Evolutionary conservation across 2,888 invertebrate species (phyloP).

Genomic region (Allolobophora icterica): DNA sequence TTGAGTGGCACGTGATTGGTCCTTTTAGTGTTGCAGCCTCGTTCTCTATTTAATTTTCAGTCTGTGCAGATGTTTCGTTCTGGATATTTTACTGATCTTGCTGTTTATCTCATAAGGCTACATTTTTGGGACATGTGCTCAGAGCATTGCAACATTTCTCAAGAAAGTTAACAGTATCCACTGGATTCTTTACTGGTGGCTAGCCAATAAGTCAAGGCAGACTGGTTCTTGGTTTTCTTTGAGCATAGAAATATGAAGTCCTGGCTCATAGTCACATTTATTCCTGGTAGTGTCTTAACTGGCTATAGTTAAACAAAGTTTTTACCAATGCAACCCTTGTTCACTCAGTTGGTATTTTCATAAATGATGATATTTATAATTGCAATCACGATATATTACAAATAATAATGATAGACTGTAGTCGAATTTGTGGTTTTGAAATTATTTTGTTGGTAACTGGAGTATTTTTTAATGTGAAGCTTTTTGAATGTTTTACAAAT

Average conservation of each 20-base stretch:
- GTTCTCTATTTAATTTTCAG: neutral
- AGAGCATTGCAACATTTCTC: too few species aligned
- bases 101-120: too few species aligned
- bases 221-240: neutral
- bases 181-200: too few species aligned
- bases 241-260: neutral
- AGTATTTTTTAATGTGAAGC: neutral
- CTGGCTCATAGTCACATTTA: neutral
- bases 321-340: neutral
- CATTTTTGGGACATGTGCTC: too few species aligned
- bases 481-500: neutral
- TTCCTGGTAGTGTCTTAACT: neutral
- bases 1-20: neutral
- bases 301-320: neutral
- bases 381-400: neutral
- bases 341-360: neutral
- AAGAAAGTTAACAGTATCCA: too few species aligned
- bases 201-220: too few species aligned
- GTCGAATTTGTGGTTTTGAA: constrained; percentile 7
- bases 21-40: neutral
- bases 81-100: too few species aligned
- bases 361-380: neutral
- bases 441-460: neutral
- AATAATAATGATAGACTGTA: neutral
- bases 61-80: neutral